These are phyloP conservation scores for Campylomormyrus tamandua DNA, from an alignment of 2,113 vertebrate genomes.

Conservation along the genomic window DNA sequence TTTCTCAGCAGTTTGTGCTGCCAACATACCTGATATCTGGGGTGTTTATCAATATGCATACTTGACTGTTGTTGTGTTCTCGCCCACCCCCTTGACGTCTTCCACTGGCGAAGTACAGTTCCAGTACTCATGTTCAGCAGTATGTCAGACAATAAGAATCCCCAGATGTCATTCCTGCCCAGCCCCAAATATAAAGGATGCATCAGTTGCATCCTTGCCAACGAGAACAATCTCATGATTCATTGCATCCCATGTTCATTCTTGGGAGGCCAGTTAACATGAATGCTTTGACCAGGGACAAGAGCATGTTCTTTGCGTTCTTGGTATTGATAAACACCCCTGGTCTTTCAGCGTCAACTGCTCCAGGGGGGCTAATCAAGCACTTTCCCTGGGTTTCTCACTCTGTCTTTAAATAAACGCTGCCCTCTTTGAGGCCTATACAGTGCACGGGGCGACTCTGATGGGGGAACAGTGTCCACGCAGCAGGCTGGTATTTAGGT, in stretches of 20 bases:
- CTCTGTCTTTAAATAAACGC: background rate
- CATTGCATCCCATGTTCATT: background rate
- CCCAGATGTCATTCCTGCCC: background rate
- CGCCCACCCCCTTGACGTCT: background rate
- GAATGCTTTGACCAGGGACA: background rate
- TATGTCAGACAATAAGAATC: background rate
- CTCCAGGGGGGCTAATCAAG: background rate
- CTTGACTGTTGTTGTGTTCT: background rate
- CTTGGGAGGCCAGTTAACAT: background rate
- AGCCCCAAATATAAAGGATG: background rate
- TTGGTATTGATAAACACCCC: background rate
- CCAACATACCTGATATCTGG: background rate
- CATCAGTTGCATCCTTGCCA: background rate
- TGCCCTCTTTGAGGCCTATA: background rate
- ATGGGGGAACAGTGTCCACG: background rate
- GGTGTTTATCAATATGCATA: background rate
- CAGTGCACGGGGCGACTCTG: background rate
- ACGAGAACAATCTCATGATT: background rate
- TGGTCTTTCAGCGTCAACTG: background rate
- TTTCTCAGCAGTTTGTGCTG: background rate
- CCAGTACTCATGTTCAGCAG: background rate
- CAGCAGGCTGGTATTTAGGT: constrained; percentile 2
- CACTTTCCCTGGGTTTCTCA: background rate
- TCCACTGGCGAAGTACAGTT: background rate
- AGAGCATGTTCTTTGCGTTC: background rate